Conservation (phyloP, 37 sponge, comb jelly and placozoan genomes). For the Amphimedon queenslandica region DNA sequence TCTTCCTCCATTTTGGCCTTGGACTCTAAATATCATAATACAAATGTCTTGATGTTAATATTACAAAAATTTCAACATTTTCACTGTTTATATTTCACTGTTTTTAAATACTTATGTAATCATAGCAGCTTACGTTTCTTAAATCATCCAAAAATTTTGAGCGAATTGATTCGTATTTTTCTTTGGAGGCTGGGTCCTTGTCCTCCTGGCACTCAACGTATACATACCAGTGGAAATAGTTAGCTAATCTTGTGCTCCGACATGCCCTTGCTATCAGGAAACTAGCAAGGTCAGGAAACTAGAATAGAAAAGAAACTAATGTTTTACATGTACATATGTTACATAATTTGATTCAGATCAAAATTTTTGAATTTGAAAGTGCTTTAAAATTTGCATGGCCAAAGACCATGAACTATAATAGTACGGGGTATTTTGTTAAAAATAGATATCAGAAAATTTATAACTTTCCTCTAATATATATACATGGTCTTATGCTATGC, state of each 20-base stretch:
- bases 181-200: constrained; percentile 31
- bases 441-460: too few relatives aligned
- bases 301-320: neutral
- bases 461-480: too few relatives aligned
- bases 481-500: too few relatives aligned
- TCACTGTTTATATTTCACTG: too few relatives aligned
- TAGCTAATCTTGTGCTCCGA: constrained; percentile 70
- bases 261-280: constrained; percentile 66
- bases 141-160: constrained; percentile 36
- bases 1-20: constrained; percentile 47
- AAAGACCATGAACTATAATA: too few relatives aligned
- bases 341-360: too few relatives aligned
- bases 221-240: constrained; percentile 88
- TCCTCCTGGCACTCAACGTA: constrained; percentile 88
- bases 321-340: too few relatives aligned
- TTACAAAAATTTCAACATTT: too few relatives aligned
- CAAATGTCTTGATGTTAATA: neutral
- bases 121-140: constrained; percentile 7
- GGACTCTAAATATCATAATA: constrained; percentile 32
- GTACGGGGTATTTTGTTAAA: too few relatives aligned
- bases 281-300: constrained; percentile 57
- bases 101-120: too few relatives aligned
- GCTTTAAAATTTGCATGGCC: too few relatives aligned
- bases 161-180: constrained; percentile 45
- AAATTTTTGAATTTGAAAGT: too few relatives aligned